These are phyloP conservation scores for Bubo blakistoni DNA, from an alignment of 2,113 vertebrate genomes.

Conservation along the genomic window DNA sequence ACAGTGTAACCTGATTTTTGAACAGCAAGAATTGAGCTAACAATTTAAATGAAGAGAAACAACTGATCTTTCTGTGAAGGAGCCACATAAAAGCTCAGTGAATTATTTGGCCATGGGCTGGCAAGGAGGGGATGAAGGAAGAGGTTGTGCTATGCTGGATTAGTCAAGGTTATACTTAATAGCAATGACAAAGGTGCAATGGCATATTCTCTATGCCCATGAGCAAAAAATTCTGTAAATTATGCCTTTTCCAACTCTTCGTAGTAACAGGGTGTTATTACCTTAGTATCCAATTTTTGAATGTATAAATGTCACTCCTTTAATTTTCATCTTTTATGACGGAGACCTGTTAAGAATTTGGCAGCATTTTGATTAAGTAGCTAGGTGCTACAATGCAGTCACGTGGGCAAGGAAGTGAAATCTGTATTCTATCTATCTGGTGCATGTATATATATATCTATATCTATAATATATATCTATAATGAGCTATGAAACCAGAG, in stretches of 20 bases:
- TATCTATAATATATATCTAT: background rate
- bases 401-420: background rate
- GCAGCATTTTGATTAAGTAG: background rate
- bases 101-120: background rate
- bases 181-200: background rate
- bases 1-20: background rate
- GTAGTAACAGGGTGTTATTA: background rate
- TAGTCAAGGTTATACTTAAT: background rate
- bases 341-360: background rate
- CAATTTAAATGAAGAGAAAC: background rate
- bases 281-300: background rate
- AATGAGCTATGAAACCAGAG: background rate
- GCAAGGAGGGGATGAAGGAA: background rate
- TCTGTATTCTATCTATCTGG: background rate
- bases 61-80: background rate
- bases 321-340: background rate
- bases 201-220: background rate
- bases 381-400: background rate
- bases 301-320: background rate
- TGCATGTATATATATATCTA: too few species aligned
- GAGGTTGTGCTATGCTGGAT: fast-evolving
- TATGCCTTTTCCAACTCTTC: background rate
- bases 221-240: background rate
- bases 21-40: background rate
- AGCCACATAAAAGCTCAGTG: background rate